Conservation (phyloP, 53 echinoderm and acorn worm species). For the Antedon mediterranea region DNA sequence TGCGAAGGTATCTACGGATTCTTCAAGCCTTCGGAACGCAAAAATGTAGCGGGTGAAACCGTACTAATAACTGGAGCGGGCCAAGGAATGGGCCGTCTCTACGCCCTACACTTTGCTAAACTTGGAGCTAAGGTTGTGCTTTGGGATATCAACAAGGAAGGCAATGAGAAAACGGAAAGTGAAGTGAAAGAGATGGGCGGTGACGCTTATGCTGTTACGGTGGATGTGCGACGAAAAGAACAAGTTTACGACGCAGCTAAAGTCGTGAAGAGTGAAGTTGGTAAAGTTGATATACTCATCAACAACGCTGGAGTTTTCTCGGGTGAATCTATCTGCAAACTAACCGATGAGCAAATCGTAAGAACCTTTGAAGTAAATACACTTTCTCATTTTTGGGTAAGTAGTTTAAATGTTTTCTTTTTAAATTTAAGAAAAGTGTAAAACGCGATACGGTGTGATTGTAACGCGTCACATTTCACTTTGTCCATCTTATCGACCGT, state of each 20-base stretch:
- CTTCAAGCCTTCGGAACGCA: not conserved
- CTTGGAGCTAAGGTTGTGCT: constrained; percentile 5
- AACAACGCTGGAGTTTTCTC: constrained; percentile 5
- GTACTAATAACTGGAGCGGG: constrained; percentile 1
- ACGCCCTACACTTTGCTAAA: not conserved
- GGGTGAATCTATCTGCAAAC: not conserved
- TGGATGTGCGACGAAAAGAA: not conserved
- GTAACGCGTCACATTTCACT: too few relatives aligned
- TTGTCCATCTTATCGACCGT: too few relatives aligned
- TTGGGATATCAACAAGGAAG: constrained; percentile 11
- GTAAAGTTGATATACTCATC: not conserved
- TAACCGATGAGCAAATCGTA: not conserved
- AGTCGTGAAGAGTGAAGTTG: not conserved
- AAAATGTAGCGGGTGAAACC: not conserved
- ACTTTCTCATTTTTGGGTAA: constrained; percentile 3
- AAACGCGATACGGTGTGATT: too few relatives aligned
- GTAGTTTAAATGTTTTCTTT: not conserved
- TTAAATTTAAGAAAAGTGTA: too few relatives aligned
- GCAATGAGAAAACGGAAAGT: not conserved
- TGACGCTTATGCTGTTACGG: not conserved
- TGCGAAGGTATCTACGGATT: not conserved
- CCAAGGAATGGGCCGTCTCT: not conserved
- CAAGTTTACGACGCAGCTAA: not conserved
- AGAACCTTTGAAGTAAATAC: constrained; percentile 1
- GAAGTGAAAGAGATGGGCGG: not conserved